These are phyloP conservation scores for Acanthurus leucopareius DNA, from an alignment of 2,797 vertebrate species.

Conservation along the genomic window DNA sequence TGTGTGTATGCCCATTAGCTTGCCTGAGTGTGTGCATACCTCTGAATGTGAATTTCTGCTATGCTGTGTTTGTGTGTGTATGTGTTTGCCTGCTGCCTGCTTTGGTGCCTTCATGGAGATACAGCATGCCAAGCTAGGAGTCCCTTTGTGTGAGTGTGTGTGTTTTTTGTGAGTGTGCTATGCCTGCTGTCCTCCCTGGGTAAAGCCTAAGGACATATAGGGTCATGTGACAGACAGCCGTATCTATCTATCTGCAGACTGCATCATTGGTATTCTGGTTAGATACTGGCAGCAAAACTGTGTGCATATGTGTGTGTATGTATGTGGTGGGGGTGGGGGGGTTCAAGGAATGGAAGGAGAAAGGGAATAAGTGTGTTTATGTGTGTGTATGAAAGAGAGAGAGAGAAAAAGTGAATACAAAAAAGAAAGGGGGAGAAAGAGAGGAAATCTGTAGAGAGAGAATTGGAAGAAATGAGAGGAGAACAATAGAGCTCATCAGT, in stretches of 20 bases:
- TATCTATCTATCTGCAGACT: constrained; percentile 82
- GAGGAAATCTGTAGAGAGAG: constrained; percentile 25
- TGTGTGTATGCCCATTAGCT: constrained; percentile 77
- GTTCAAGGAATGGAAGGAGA: no score
- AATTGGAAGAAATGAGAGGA: constrained; percentile 45
- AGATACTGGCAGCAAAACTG: constrained; percentile 67
- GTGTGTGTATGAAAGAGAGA: no score
- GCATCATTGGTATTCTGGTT: constrained; percentile 86
- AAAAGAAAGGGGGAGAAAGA: not conserved
- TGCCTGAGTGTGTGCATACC: constrained; percentile 58
- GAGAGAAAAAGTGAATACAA: no score
- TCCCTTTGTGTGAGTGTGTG: constrained; percentile 32
- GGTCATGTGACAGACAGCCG: constrained; percentile 82
- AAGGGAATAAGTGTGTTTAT: no score
- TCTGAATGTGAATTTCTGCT: constrained; percentile 55
- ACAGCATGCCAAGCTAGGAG: constrained; percentile 63
- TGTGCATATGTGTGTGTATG: constrained; percentile 12
- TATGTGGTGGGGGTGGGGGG: not conserved
- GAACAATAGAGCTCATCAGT: constrained; percentile 86
- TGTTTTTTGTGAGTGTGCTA: constrained; percentile 1
- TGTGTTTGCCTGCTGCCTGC: constrained; percentile 47
- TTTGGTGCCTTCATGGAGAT: constrained; percentile 62
- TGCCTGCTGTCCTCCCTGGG: constrained; percentile 79
- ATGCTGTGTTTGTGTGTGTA: constrained; percentile 37
- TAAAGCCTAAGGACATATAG: constrained; percentile 82